phyloP scores from a whole-genome alignment of 2,797 vertebrate genomes.

The Sphenodon punctatus region DNA sequence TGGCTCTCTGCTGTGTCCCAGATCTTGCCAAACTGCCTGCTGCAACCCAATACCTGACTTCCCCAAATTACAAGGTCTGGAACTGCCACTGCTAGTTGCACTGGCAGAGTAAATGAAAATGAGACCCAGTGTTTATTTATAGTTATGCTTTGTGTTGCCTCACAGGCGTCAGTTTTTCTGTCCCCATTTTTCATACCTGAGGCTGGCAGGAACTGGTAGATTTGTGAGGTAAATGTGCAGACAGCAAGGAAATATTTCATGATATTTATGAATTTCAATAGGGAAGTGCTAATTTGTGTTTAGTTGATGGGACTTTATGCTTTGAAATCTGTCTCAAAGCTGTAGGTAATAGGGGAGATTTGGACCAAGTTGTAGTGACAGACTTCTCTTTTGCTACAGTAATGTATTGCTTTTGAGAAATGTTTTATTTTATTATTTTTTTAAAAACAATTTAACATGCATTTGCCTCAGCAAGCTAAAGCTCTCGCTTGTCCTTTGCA shows the following conservation, averaged over 20 bases:
- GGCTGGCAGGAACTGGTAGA: neutral
- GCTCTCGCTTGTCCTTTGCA: neutral
- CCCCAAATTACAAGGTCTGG: too few species aligned
- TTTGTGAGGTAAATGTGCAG: neutral
- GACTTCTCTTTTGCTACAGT: neutral
- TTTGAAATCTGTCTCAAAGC: neutral
- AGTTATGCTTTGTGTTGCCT: neutral
- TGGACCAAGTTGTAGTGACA: neutral
- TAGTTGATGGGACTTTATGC: too few species aligned
- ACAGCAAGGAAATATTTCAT: neutral
- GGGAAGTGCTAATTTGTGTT: neutral
- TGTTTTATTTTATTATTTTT: neutral
- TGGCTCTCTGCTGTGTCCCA: too few species aligned
- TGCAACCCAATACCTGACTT: too few species aligned
- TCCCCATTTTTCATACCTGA: neutral
- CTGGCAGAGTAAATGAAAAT: too few species aligned
- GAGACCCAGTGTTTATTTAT: neutral
- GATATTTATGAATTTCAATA: neutral
- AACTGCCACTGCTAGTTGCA: too few species aligned
- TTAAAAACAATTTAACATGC: neutral
- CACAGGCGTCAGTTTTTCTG: neutral
- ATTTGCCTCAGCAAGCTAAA: neutral
- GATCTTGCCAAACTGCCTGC: too few species aligned
- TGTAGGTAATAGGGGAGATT: neutral
- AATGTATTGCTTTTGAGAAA: neutral